Conservation (phyloP, 2,113 vertebrate species). For the Platanista minor region DNA sequence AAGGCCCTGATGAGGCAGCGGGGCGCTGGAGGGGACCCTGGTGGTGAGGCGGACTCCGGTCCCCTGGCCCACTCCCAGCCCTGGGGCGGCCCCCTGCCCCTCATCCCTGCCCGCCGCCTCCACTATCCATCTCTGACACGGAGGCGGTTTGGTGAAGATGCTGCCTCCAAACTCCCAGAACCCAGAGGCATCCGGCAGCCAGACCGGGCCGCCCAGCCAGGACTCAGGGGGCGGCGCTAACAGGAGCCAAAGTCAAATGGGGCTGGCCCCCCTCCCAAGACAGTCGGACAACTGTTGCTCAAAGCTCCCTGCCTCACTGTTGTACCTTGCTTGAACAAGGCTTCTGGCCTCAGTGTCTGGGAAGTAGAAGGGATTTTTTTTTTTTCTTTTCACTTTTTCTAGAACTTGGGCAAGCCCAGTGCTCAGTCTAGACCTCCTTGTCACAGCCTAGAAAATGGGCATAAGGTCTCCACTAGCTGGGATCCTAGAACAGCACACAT, state of each 20-base stretch:
- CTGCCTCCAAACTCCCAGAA: not conserved
- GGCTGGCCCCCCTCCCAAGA: not conserved
- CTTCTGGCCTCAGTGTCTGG: not conserved
- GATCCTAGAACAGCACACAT: fast-evolving
- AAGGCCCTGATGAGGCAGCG: slow-evolving; percentile 85
- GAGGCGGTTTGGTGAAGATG: not conserved
- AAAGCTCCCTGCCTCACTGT: fast-evolving
- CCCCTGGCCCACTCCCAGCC: not conserved
- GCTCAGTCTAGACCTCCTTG: not conserved
- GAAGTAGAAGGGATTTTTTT: fast-evolving
- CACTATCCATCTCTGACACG: not conserved
- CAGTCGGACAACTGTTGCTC: fast-evolving
- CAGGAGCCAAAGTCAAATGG: fast-evolving
- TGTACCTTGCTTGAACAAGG: not conserved
- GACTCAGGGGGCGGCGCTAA: slow-evolving; percentile 1
- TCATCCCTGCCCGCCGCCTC: not conserved
- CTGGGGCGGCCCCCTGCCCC: not conserved
- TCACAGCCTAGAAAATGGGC: not conserved
- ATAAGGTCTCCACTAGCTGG: fast-evolving
- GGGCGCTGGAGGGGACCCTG: slow-evolving; percentile 53
- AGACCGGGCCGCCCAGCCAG: not conserved
- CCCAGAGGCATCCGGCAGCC: not conserved
- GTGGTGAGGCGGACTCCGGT: not conserved
- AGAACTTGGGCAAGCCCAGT: not conserved
- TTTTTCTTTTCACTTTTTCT: not conserved